phyloP scores from a whole-genome alignment of 1,140 invertebrate genomes.

The Drosophila leontia region DNA sequence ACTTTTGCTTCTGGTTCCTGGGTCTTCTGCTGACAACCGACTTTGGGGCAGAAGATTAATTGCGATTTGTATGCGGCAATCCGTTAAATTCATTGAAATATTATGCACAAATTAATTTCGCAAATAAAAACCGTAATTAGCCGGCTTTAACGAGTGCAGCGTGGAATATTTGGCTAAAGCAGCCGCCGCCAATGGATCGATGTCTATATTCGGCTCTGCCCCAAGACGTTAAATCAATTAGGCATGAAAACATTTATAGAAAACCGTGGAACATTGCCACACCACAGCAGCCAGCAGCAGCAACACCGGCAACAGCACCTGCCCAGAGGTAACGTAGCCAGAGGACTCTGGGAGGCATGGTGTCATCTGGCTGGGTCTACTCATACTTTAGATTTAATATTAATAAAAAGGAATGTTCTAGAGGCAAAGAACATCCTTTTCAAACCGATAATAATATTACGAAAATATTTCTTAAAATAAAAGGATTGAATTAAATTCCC shows the following conservation, averaged over 20 bases:
- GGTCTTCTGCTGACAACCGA: slow-evolving; percentile 17
- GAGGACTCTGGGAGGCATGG: slow-evolving; percentile 3
- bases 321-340: not conserved
- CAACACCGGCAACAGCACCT: not conserved
- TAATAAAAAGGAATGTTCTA: not conserved
- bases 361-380: not conserved
- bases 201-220: slow-evolving; percentile 49
- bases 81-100: slow-evolving; percentile 78
- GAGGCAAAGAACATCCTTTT: no score
- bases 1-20: not conserved
- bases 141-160: slow-evolving; percentile 46
- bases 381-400: no score
- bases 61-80: slow-evolving; percentile 73
- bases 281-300: slow-evolving; percentile 8
- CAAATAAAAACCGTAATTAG: slow-evolving; percentile 63
- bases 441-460: no score
- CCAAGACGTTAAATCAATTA: slow-evolving; percentile 56
- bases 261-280: slow-evolving; percentile 32
- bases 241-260: slow-evolving; percentile 52
- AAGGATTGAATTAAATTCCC: no score
- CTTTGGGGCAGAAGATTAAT: slow-evolving; percentile 60
- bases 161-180: slow-evolving; percentile 39
- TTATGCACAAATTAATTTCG: slow-evolving; percentile 77
- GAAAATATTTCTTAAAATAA: no score
- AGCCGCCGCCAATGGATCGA: slow-evolving; percentile 34